phyloP scores from a whole-genome alignment of 2,888 invertebrate genomes.

The Spilarctia lutea region DNA sequence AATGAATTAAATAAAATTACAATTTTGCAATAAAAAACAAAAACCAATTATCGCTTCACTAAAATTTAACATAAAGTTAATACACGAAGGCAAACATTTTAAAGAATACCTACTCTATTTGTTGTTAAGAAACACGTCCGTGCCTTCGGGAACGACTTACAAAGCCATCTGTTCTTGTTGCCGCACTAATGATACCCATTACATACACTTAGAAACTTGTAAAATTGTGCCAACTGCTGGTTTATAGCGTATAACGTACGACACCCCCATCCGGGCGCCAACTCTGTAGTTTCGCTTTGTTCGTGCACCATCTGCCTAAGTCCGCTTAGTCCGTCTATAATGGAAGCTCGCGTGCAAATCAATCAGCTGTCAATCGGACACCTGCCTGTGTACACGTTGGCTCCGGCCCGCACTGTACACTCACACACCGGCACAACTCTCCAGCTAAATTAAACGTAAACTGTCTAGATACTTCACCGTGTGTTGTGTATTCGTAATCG shows the following conservation, averaged over 20 bases:
- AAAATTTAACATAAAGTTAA: background rate
- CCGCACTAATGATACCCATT: constrained; percentile 9
- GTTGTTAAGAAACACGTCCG: background rate
- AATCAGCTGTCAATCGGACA: constrained; percentile 41
- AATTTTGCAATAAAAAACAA: background rate
- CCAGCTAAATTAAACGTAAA: constrained; percentile 33
- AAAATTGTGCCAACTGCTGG: constrained; percentile 6
- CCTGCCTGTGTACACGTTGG: constrained; percentile 11
- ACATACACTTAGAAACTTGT: constrained; percentile 7
- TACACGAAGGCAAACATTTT: background rate
- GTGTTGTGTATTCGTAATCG: background rate
- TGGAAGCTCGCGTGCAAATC: constrained; percentile 42
- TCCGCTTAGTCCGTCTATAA: constrained; percentile 12
- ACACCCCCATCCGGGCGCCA: constrained; percentile 1
- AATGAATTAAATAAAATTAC: background rate
- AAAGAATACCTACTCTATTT: background rate
- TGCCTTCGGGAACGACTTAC: constrained; percentile 1
- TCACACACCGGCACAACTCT: background rate
- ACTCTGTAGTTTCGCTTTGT: constrained; percentile 2
- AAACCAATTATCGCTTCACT: background rate
- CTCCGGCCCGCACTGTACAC: background rate
- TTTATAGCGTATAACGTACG: background rate
- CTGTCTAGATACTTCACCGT: constrained; percentile 6
- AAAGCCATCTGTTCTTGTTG: background rate
- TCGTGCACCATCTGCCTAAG: background rate